Conservation (phyloP, 1,140 invertebrate genomes). For the Lepidurus couesii region DNA sequence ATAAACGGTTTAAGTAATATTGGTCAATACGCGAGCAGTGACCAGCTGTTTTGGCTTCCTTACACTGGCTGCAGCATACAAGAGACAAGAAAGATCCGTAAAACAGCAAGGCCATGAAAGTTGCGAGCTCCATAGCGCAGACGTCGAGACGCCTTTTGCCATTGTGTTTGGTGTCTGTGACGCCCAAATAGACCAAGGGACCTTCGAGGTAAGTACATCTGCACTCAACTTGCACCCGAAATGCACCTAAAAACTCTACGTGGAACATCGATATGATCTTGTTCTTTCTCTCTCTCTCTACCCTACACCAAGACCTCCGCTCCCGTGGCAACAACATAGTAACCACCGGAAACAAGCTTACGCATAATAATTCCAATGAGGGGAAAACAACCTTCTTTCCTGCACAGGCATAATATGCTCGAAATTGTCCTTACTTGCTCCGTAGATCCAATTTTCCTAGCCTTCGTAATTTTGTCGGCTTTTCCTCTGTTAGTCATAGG, state of each 20-base stretch:
- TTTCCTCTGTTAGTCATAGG: neutral
- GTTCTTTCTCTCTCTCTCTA: neutral
- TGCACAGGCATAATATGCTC: too few relatives aligned
- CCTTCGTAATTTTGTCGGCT: too few relatives aligned
- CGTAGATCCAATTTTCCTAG: too few relatives aligned
- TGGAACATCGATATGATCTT: neutral
- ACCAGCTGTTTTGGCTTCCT: neutral
- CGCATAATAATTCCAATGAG: too few relatives aligned
- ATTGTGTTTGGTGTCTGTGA: neutral
- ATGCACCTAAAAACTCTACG: neutral
- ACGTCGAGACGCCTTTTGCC: constrained; percentile 8
- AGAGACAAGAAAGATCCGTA: constrained; percentile 4
- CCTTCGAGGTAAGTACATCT: neutral
- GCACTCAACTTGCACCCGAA: neutral
- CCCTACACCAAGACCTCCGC: neutral
- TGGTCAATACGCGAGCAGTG: neutral
- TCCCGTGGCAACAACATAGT: too few relatives aligned
- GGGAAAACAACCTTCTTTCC: too few relatives aligned
- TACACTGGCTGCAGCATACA: constrained; percentile 2
- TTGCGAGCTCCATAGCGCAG: neutral
- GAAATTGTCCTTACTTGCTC: too few relatives aligned
- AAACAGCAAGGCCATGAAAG: neutral
- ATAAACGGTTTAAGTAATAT: neutral
- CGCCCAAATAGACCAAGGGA: neutral
- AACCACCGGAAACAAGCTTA: too few relatives aligned